Percentiles rank a stretch among this genome's conserved stretches.
Evolutionary conservation across 2,888 invertebrate species (phyloP).

Genomic region (Calameuta filiformis): DNA sequence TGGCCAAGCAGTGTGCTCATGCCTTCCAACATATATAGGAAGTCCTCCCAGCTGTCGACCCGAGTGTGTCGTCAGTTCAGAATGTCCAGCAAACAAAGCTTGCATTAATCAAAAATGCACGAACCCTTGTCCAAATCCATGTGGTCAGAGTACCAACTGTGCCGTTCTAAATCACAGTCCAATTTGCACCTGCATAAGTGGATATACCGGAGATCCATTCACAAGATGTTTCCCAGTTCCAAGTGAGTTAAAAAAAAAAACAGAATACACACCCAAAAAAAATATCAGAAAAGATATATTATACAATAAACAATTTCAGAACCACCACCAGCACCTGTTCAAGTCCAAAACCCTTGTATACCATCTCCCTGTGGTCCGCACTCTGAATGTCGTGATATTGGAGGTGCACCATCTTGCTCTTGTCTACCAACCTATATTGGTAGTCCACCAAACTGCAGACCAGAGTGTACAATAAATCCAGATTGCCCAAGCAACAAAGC

Average conservation of each 20-base stretch:
- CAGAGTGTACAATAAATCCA: constrained; percentile 77
- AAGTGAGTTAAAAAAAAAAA: constrained; percentile 35
- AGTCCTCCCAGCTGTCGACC: constrained; percentile 74
- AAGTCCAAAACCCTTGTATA: constrained; percentile 66
- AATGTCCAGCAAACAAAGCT: constrained; percentile 71
- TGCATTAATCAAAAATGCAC: constrained; percentile 65
- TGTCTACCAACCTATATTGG: constrained; percentile 66
- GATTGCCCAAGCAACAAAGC: constrained; percentile 82
- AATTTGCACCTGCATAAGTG: constrained; percentile 65
- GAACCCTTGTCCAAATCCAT: constrained; percentile 65
- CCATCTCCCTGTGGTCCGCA: constrained; percentile 73
- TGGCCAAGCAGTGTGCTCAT: constrained; percentile 83
- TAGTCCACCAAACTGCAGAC: constrained; percentile 74
- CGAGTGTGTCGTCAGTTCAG: constrained; percentile 65
- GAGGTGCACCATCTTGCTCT: constrained; percentile 69
- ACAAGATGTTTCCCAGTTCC: constrained; percentile 75
- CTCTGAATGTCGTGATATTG: constrained; percentile 68
- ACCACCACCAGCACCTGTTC: constrained; percentile 33
- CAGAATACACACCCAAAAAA: not conserved
- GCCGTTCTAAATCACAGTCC: constrained; percentile 67
- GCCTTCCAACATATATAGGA: constrained; percentile 79
- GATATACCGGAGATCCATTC: constrained; percentile 81
- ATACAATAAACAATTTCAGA: not conserved
- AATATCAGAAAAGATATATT: not conserved
- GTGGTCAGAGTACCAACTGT: constrained; percentile 66